Conservation (phyloP, 2,797 vertebrate species). For the Tokudaia tokunoshimensis region DNA sequence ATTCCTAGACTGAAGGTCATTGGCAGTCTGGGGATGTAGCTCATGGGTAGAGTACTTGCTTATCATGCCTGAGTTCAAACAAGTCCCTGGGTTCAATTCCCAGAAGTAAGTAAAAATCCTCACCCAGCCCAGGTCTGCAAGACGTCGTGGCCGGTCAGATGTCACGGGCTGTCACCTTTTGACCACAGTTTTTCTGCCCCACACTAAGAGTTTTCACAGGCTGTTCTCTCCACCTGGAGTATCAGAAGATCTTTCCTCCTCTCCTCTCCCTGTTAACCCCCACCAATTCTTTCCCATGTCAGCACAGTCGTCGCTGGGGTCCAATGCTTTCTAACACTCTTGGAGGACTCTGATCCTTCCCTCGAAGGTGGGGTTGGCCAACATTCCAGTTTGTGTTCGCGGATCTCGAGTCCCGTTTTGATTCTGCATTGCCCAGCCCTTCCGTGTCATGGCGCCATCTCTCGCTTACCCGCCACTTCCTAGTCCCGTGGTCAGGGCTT, state of each 20-base stretch:
- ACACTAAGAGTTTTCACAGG: not conserved
- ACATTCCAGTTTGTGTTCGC: not conserved
- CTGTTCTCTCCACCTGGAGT: not conserved
- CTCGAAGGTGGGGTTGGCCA: not conserved
- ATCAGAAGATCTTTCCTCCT: not conserved
- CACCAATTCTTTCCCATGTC: conserved; percentile 14
- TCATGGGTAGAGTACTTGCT: not conserved
- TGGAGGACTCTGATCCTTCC: not conserved
- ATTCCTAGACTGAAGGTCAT: not conserved
- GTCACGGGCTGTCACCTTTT: not conserved
- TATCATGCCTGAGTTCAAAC: not conserved
- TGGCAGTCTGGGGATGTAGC: not conserved
- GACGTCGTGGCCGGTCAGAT: not conserved
- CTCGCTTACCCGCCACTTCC: not conserved
- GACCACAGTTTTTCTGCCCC: not conserved
- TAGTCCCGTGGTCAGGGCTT: not conserved
- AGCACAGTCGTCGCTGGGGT: not conserved
- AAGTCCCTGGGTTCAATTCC: not conserved
- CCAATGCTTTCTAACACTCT: not conserved
- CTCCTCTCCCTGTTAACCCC: not conserved
- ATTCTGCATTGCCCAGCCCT: not conserved
- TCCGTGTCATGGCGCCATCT: not conserved
- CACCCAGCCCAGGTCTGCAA: not conserved
- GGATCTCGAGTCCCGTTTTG: conserved; percentile 5
- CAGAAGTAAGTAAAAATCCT: not conserved